Conservation (phyloP, 2,113 vertebrate species). For the Pedionomus torquatus region DNA sequence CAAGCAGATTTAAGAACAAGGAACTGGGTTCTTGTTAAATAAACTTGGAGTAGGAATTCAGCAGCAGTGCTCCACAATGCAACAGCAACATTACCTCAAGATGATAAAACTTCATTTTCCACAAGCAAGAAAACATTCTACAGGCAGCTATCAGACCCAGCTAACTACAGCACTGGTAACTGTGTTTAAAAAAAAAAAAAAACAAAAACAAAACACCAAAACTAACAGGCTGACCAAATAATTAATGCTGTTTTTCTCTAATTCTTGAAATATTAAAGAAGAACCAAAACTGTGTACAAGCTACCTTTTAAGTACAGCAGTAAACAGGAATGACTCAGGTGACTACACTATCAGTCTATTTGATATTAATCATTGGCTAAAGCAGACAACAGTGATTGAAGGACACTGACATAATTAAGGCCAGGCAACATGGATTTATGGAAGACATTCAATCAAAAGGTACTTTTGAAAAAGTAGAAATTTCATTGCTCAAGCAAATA, state of each 20-base stretch:
- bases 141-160: not conserved
- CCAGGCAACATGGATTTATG: not conserved
- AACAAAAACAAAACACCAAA: no score
- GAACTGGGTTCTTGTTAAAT: not conserved
- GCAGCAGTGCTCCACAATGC: not conserved
- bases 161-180: not conserved
- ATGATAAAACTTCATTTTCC: not conserved
- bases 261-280: conserved; percentile 12
- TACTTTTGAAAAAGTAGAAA: not conserved
- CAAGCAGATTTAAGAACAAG: not conserved
- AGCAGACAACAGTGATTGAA: conserved; percentile 39
- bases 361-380: conserved; percentile 12
- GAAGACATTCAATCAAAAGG: not conserved
- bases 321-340: conserved; percentile 45
- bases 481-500: not conserved
- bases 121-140: not conserved
- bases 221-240: not conserved
- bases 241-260: not conserved
- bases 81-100: not conserved
- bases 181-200: not conserved
- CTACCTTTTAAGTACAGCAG: not conserved
- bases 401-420: conserved; percentile 27
- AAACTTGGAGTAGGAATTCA: not conserved
- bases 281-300: not conserved
- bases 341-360: not conserved